A percentile compares a stretch with the other conserved stretches of the same genome.
Conservation (phyloP, 1,140 invertebrate genomes). For the Pseudomyrmex flavicornis region DNA sequence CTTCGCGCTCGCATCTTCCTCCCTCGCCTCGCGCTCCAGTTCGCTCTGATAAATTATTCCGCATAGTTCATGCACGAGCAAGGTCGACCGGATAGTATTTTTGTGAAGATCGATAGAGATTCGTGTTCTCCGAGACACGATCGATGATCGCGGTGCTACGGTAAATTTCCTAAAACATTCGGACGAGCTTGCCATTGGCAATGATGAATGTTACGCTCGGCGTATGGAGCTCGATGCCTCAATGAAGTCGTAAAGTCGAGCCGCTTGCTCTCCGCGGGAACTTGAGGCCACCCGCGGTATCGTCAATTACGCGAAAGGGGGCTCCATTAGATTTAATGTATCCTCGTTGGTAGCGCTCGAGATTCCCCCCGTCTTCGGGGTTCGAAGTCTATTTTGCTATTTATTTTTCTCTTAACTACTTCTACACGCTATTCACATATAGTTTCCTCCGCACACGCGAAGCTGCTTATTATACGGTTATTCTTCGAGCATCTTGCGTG, state of each 20-base stretch:
- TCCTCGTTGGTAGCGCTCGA: conserved; percentile 73
- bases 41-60: conserved; percentile 14
- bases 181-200: conserved; percentile 37
- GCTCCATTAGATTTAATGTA: conserved; percentile 81
- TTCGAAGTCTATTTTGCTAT: conserved; percentile 12
- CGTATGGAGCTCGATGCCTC: conserved; percentile 16
- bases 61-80: conserved; percentile 5
- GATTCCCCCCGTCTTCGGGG: conserved; percentile 74
- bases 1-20: neutral
- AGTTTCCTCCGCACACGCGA: neutral
- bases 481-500: neutral
- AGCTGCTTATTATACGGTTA: neutral
- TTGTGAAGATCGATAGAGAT: neutral
- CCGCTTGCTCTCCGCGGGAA: conserved; percentile 63
- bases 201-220: conserved; percentile 32
- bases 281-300: conserved; percentile 80
- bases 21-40: neutral
- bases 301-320: conserved; percentile 81
- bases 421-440: neutral
- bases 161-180: conserved; percentile 54
- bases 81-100: neutral
- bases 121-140: conserved; percentile 15
- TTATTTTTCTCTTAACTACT: neutral
- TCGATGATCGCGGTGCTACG: conserved; percentile 42
- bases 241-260: conserved; percentile 70